These are phyloP conservation scores for Carabus problematicus DNA, from an alignment of 2,888 invertebrate genomes.

Conservation along the genomic window DNA sequence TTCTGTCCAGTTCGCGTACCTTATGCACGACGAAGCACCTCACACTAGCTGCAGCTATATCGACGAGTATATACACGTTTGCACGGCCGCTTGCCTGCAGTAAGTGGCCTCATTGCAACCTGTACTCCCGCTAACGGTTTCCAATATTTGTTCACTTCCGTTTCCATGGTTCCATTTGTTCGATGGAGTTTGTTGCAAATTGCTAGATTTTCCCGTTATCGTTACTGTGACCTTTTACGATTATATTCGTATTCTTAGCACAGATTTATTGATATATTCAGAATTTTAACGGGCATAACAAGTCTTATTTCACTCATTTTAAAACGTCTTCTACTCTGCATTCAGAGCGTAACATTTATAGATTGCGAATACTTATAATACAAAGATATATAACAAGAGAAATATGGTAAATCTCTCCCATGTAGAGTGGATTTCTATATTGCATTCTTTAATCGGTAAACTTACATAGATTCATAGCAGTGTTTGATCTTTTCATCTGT, in stretches of 20 bases:
- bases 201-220: conserved; percentile 22
- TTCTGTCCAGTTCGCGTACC: conserved; percentile 7
- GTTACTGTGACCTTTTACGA: conserved; percentile 6
- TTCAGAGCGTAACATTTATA: not conserved
- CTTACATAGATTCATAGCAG: too few relatives aligned
- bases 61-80: not conserved
- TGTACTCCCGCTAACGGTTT: conserved; percentile 21
- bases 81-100: not conserved
- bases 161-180: conserved; percentile 10
- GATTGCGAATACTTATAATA: not conserved
- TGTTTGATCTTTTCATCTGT: too few relatives aligned
- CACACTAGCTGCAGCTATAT: not conserved
- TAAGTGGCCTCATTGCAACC: conserved; percentile 20
- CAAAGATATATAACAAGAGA: not conserved
- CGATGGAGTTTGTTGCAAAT: conserved; percentile 23
- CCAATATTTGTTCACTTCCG: conserved; percentile 31
- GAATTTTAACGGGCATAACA: not conserved
- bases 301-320: conserved; percentile 4
- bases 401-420: not conserved
- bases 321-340: not conserved
- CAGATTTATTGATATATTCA: too few relatives aligned
- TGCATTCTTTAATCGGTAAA: too few relatives aligned
- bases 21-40: conserved; percentile 10
- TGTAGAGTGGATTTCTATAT: not conserved
- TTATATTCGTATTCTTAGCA: not conserved